Conservation (phyloP, 2,797 vertebrate species). For the Ctenopoma kingsleyae region DNA sequence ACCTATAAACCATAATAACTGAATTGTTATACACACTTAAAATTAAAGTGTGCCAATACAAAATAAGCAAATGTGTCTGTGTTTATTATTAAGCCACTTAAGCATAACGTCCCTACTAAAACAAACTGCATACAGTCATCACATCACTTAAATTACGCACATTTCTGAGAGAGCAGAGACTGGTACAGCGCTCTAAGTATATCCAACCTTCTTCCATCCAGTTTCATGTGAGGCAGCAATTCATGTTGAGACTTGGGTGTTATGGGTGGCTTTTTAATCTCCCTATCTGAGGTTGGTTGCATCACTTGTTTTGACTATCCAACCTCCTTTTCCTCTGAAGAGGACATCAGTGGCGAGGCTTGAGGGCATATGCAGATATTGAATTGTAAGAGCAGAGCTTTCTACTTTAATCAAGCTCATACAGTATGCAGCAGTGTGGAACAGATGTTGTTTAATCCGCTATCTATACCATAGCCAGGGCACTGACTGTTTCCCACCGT, state of each 20-base stretch:
- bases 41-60: constrained; percentile 36
- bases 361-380: constrained; percentile 22
- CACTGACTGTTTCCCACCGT: constrained; percentile 47
- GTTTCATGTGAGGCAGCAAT: constrained; percentile 32
- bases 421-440: constrained; percentile 28
- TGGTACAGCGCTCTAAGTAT: neutral
- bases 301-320: constrained; percentile 78
- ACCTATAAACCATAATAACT: constrained; percentile 37
- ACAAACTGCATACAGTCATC: constrained; percentile 59
- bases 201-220: neutral
- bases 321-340: constrained; percentile 32
- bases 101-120: constrained; percentile 38
- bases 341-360: constrained; percentile 16
- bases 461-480: constrained; percentile 47
- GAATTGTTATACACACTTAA: constrained; percentile 25
- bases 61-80: constrained; percentile 16
- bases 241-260: constrained; percentile 67
- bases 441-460: constrained; percentile 70
- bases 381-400: constrained; percentile 33
- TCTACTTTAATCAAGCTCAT: constrained; percentile 57
- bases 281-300: constrained; percentile 64
- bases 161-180: constrained; percentile 23
- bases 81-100: constrained; percentile 39
- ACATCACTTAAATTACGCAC: constrained; percentile 28
- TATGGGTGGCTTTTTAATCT: constrained; percentile 60